Base-by-base conservation (phyloP, 2,113 vertebrate genomes). In the Chaetodon auriga region DNA sequence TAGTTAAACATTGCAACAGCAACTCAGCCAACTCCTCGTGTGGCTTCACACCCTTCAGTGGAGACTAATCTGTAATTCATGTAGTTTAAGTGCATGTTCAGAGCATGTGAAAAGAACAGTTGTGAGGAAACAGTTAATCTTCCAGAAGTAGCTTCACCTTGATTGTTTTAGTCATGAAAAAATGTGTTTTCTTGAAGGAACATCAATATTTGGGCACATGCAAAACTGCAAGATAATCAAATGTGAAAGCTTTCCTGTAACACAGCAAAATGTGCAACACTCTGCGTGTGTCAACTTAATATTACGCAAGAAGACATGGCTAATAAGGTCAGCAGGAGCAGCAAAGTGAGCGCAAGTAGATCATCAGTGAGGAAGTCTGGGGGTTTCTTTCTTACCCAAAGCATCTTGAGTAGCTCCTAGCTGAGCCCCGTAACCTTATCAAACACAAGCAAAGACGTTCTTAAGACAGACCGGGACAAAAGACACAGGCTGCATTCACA, bases 341-440 rank as follows among this genome's bases (percentile, higher is more conserved):
- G 19, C 3, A 36, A 16, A 55, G 23, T 1, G 13, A 70, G 53
- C 25, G 45, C 58, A 68, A 60, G 19, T 18, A 35, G 54, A 4
- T 75, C 30, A 21, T 41, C 18, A 82, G 71, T 35, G 68, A 82
- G 71, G 58, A 87, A 70, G 43, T 70, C 0, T 2, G 13, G 0
- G 18, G 19, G 55, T 36, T 53, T 74, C 43, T 70, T 38, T 13
- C 87, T 90, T 84, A 95, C 91, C 90, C 71, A 92, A 71, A 1
- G 75, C 85, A 35, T 89, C 93, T 13, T 91, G 92, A 78, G 70
- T 55, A 6, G 74, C 76, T 51, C 90, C 91, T 3, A 92, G 65
- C 73, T 88, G 92, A 19, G 76, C 84, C 35, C 57, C 86, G 7
- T 89, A 94, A 60, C 89, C 94, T 95, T 46, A 38, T 41, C 19